Percentiles rank a stretch among this genome's conserved stretches.
phyloP scores from a whole-genome alignment of 2,797 vertebrate species.

The Pristis pectinata region DNA sequence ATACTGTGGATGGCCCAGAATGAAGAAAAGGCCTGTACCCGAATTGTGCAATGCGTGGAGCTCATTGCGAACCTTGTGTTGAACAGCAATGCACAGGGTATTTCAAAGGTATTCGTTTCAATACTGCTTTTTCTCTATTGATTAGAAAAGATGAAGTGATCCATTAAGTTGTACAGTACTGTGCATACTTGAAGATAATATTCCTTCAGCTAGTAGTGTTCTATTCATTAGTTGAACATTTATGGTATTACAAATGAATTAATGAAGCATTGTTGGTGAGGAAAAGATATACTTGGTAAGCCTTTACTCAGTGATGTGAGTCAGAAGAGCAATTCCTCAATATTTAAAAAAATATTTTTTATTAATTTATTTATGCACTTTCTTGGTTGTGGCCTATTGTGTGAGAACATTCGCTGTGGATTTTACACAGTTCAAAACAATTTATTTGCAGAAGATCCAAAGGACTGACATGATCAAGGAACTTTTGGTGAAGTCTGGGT shows the following conservation, averaged over 20 bases:
- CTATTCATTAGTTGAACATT: background rate
- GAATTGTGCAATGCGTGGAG: slow-evolving; percentile 79
- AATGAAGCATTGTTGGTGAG: background rate
- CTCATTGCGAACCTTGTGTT: slow-evolving; percentile 67
- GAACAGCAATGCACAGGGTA: slow-evolving; percentile 57
- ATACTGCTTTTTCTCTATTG: background rate
- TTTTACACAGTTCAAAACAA: background rate
- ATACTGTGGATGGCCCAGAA: slow-evolving; percentile 84
- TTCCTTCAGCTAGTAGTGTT: background rate
- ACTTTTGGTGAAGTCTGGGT: background rate
- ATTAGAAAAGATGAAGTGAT: background rate
- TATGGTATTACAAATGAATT: background rate
- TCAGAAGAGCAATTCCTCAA: background rate
- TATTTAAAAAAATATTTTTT: background rate
- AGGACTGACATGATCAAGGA: background rate
- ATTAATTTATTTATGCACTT: background rate
- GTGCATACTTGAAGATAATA: background rate
- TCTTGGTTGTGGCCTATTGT: background rate
- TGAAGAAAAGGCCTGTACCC: slow-evolving; percentile 75
- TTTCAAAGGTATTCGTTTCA: slow-evolving; percentile 70
- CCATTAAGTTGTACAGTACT: background rate
- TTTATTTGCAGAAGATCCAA: background rate
- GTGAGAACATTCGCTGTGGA: background rate
- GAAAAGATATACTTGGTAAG: background rate
- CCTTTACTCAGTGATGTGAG: background rate